Conservation (phyloP, 2,113 vertebrate genomes). For the Trogon melanurus region DNA sequence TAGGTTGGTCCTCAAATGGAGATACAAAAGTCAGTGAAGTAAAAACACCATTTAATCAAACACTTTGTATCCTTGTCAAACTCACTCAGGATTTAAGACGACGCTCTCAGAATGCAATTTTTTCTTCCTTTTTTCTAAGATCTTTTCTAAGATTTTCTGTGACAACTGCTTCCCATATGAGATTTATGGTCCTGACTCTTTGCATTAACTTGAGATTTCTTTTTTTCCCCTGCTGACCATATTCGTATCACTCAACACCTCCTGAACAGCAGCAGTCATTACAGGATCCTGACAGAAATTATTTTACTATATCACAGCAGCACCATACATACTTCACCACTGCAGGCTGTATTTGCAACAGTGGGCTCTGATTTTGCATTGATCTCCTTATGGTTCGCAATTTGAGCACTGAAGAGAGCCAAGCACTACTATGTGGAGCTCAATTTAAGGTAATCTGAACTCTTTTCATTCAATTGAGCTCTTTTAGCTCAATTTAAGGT, state of each 20-base stretch:
- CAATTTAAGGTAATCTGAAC: neutral
- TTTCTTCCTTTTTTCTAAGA: neutral
- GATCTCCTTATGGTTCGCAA: neutral
- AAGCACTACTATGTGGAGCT: fast-evolving
- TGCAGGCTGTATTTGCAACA: neutral
- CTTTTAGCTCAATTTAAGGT: too few species aligned
- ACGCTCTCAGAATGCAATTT: neutral
- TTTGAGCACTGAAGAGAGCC: neutral
- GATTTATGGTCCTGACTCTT: neutral
- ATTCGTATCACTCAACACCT: neutral
- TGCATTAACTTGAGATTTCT: neutral
- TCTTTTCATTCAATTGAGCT: too few species aligned
- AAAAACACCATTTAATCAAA: conserved; percentile 29
- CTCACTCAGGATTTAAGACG: neutral
- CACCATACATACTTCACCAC: neutral
- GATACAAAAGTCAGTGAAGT: conserved; percentile 14
- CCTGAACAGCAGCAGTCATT: neutral
- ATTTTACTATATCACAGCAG: neutral
- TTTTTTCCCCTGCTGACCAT: neutral
- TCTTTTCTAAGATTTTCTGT: neutral
- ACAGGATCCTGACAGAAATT: neutral
- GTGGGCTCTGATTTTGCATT: neutral
- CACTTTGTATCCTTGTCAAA: neutral
- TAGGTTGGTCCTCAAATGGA: neutral
- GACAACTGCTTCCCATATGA: neutral